These are phyloP conservation scores for Diacarnus erythraeanus DNA, from an alignment of 37 sponge, comb jelly and placozoan species.

Conservation along the genomic window DNA sequence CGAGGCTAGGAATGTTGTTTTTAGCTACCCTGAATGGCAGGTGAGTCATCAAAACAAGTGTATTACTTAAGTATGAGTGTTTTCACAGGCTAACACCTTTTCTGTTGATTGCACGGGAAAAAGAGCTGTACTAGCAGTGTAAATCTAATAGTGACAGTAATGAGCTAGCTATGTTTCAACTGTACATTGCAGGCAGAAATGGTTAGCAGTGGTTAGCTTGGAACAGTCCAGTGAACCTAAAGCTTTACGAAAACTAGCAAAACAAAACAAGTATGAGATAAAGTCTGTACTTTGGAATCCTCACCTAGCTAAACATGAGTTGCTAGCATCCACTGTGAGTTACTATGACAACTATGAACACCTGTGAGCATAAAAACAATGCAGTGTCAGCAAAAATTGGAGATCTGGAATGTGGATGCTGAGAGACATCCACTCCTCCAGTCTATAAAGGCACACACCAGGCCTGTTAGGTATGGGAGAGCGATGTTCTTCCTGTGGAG, in stretches of 20 bases:
- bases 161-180: not conserved
- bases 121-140: constrained; percentile 76
- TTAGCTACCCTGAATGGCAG: constrained; percentile 60
- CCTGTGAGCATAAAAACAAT: not conserved
- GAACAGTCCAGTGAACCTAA: constrained; percentile 41
- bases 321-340: constrained; percentile 76
- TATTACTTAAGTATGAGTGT: not conserved
- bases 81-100: constrained; percentile 57
- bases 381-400: constrained; percentile 80
- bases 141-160: constrained; percentile 12
- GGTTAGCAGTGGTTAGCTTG: constrained; percentile 70
- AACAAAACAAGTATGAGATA: constrained; percentile 68
- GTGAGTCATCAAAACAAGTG: constrained; percentile 10
- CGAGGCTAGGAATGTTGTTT: constrained; percentile 3
- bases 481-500: no score
- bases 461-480: constrained; percentile 77
- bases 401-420: constrained; percentile 76
- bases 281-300: constrained; percentile 83
- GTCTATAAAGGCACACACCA: constrained; percentile 77
- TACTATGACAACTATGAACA: not conserved
- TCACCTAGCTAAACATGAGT: constrained; percentile 36
- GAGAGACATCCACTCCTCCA: constrained; percentile 51
- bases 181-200: constrained; percentile 63
- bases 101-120: constrained; percentile 64
- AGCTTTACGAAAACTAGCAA: constrained; percentile 61